These are phyloP conservation scores for Falco columbarius DNA, from an alignment of 2,797 vertebrate genomes.

Conservation along the genomic window DNA sequence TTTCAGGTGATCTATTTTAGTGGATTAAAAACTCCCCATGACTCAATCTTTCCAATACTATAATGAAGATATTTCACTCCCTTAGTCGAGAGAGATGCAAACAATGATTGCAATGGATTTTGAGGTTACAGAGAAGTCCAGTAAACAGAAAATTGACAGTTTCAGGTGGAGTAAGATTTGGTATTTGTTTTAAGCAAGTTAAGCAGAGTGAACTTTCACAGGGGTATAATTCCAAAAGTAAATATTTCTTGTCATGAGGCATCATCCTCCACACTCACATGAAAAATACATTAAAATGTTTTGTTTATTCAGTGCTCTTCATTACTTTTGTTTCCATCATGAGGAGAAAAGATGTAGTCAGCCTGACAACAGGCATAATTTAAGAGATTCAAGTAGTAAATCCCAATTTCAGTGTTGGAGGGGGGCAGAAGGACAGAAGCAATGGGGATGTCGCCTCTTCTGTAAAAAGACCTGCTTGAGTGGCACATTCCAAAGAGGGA, in stretches of 20 bases:
- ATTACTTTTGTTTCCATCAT: neutral
- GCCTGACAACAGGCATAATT: neutral
- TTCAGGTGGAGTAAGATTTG: neutral
- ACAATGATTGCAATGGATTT: neutral
- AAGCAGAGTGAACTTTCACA: neutral
- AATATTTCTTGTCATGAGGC: neutral
- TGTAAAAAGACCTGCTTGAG: neutral
- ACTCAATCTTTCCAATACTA: neutral
- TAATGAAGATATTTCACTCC: neutral
- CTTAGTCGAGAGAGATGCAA: neutral
- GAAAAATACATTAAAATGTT: neutral
- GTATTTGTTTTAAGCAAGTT: neutral
- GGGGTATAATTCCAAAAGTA: neutral
- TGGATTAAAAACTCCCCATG: neutral
- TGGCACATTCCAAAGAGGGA: neutral
- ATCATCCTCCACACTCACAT: neutral
- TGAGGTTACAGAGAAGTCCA: neutral
- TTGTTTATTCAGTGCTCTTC: neutral
- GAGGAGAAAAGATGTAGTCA: neutral
- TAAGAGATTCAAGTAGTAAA: neutral
- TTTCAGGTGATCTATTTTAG: neutral
- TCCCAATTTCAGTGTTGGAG: neutral
- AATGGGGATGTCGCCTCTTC: neutral
- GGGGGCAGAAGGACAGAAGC: neutral
- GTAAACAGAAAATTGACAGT: neutral